Evolutionary conservation across 2,113 vertebrate species (phyloP).

Genomic region (Ceyx cyanopectus): DNA sequence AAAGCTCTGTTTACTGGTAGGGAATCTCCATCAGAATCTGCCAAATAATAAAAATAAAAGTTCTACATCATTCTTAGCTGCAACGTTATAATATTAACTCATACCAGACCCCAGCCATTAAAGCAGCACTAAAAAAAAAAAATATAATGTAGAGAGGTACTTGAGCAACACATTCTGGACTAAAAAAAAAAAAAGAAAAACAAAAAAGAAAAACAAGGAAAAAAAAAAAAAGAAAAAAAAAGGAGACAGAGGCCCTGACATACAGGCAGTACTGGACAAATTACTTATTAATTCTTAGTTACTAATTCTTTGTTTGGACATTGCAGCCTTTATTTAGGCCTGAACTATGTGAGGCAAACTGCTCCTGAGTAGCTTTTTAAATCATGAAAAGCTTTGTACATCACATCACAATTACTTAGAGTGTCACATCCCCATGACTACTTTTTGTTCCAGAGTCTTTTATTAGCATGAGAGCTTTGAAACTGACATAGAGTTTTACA

Average conservation of each 20-base stretch:
- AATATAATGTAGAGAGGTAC: neutral
- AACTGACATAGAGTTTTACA: fast-evolving
- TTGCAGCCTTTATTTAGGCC: neutral
- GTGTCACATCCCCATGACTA: neutral
- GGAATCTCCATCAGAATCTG: neutral
- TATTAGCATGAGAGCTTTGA: neutral
- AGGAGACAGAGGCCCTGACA: neutral
- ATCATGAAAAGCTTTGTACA: neutral
- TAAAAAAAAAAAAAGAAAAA: neutral
- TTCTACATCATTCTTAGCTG: neutral
- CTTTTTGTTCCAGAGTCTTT: neutral
- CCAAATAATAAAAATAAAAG: neutral
- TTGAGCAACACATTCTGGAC: neutral
- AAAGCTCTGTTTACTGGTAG: neutral
- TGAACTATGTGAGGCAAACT: neutral
- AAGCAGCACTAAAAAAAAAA: neutral
- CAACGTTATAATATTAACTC: neutral
- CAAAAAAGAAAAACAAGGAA: no score
- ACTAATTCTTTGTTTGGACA: neutral
- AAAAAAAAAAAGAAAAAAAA: no score
- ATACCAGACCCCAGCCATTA: neutral
- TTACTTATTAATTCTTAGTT: neutral
- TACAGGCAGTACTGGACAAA: neutral
- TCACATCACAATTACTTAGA: neutral
- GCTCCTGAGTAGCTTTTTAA: neutral